Percentiles rank a stretch among this genome's conserved stretches.
phyloP scores from a whole-genome alignment of 1,140 invertebrate species.

The Pectinophora gossypiella region DNA sequence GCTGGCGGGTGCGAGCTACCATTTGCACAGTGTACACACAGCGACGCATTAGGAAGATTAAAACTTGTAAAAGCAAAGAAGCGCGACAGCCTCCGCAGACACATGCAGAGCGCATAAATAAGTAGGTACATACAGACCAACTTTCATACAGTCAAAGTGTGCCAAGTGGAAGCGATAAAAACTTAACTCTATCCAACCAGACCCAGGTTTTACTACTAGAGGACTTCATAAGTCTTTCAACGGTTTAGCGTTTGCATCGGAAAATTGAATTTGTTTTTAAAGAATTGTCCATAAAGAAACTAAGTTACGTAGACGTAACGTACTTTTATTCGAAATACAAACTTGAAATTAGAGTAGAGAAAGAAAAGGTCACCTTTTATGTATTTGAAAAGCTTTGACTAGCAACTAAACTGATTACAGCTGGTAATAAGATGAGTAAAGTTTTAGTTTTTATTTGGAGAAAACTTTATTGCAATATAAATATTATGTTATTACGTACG shows the following conservation, averaged over 20 bases:
- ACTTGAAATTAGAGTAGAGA: no score
- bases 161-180: conserved; percentile 4
- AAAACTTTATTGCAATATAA: no score
- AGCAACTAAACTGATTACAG: no score
- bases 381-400: no score
- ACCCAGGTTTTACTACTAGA: background rate
- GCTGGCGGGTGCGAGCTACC: conserved; percentile 14
- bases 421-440: no score
- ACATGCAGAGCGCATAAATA: conserved; percentile 19
- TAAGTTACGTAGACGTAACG: no score
- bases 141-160: background rate
- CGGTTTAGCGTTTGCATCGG: background rate
- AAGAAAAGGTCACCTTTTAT: no score
- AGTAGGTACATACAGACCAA: background rate
- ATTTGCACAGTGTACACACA: conserved; percentile 51
- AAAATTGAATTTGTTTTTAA: background rate
- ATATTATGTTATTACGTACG: no score
- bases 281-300: background rate
- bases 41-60: conserved; percentile 67
- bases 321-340: no score
- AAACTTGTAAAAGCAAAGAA: conserved; percentile 58
- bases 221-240: background rate
- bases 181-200: background rate
- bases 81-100: conserved; percentile 30
- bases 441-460: no score